phyloP scores from a whole-genome alignment of 2,113 vertebrate species.

The Oryzias melastigma region DNA sequence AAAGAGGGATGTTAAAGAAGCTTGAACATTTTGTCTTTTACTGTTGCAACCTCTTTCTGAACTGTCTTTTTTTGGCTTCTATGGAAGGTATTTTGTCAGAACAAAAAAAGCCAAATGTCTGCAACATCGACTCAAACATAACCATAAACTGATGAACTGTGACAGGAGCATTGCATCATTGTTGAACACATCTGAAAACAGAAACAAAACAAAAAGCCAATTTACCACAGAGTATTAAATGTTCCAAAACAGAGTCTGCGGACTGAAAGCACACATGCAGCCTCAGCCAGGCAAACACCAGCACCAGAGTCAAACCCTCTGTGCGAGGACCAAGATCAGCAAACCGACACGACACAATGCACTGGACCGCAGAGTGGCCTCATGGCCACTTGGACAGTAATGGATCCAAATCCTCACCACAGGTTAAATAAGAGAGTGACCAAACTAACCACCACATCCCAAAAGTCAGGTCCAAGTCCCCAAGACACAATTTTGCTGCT shows the following conservation, averaged over 20 bases:
- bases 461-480: conserved; percentile 38
- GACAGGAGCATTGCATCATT: conserved; percentile 51
- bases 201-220: conserved; percentile 47
- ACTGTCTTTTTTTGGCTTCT: conserved; percentile 24
- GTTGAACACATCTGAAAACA: conserved; percentile 24
- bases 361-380: conserved; percentile 48
- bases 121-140: conserved; percentile 35
- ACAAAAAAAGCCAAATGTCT: conserved; percentile 32
- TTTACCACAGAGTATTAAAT: conserved; percentile 44
- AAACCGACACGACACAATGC: conserved; percentile 67
- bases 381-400: conserved; percentile 53
- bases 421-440: conserved; percentile 61
- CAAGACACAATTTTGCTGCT: conserved; percentile 36
- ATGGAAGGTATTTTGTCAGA: conserved; percentile 14
- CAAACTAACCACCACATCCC: conserved; percentile 41
- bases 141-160: conserved; percentile 26
- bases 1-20: conserved; percentile 2
- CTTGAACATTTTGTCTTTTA: conserved; percentile 23
- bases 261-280: conserved; percentile 38
- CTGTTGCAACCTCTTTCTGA: conserved; percentile 25
- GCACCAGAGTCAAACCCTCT: conserved; percentile 36
- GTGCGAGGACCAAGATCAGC: conserved; percentile 35
- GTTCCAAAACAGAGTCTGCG: conserved; percentile 42
- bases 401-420: conserved; percentile 54
- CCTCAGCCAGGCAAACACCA: conserved; percentile 52